phyloP scores from a whole-genome alignment of 2,888 invertebrate species.

The Noctua janthina region DNA sequence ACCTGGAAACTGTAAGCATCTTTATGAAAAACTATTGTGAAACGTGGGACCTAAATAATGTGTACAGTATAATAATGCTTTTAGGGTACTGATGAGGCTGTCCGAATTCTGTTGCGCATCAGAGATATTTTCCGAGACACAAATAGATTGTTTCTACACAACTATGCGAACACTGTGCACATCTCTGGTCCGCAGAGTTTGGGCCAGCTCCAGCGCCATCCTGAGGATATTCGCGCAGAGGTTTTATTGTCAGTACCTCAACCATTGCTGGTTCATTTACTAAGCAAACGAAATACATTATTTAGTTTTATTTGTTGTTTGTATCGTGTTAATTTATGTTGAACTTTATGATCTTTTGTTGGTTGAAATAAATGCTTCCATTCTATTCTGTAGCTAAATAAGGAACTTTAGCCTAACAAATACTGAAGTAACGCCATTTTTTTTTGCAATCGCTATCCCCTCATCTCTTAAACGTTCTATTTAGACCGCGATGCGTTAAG shows the following conservation, averaged over 20 bases:
- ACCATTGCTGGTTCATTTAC: too few relatives aligned
- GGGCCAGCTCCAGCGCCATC: neutral
- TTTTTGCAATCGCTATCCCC: conserved; percentile 29
- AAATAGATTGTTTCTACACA: neutral
- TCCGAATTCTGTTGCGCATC: neutral
- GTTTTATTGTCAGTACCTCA: neutral
- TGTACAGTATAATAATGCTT: neutral
- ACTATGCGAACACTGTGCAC: neutral
- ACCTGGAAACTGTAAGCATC: neutral
- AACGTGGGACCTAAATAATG: neutral
- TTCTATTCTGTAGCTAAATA: neutral
- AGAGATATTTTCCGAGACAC: neutral
- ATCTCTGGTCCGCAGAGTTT: neutral
- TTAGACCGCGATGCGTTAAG: conserved; percentile 68
- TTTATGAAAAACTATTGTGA: neutral
- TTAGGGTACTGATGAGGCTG: neutral
- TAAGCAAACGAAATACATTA: neutral
- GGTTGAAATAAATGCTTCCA: neutral
- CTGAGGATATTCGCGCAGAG: neutral
- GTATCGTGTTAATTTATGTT: neutral
- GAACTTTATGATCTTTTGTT: neutral
- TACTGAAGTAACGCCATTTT: neutral
- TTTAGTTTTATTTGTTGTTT: neutral
- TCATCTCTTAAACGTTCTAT: conserved; percentile 36
- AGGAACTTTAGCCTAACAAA: neutral